Base-by-base conservation (phyloP, 2,113 vertebrate genomes). In the Dipodomys merriami region DNA sequence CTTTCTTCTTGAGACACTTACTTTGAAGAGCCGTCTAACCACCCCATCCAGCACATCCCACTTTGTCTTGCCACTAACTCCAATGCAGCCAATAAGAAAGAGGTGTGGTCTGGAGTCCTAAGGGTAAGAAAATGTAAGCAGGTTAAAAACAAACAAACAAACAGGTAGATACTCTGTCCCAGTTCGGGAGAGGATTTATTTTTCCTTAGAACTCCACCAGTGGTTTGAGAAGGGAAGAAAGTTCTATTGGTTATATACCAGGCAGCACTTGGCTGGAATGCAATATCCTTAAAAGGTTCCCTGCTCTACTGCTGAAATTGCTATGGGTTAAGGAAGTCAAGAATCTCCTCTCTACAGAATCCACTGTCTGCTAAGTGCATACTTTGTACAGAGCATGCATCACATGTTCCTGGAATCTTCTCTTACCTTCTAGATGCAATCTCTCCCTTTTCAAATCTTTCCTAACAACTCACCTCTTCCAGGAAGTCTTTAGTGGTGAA, bases 41-140 rank as follows among this genome's bases (percentile, higher is more conserved):
- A 99, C 99, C 49, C 99, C 99, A 67, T 99, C 99, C 95, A 99
- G 98, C 35, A 99, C 99, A 69, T 99, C 99, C 99, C 99, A 99
- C 86, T 99, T 99, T 84, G 99, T 99, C 98, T 99, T 99, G 33
- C 99, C 99, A 7, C 99, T 99, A 60, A 99, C 99, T 8, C 99
- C 99, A 19, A 99, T 99, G 97, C 99, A 99, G 69, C 99, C 99
- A 57, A 99, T 99, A 77, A 99, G 99, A 94, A 99, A 99, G 78
- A 98, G 96, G 11, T 98, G 98, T 39, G 97, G 97, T 64, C 98
- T 98, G 44, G 97, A 98, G 74, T 99, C 99, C 99, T 99, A 95
- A 30, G 72, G 53, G 73, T 30, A 95, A 97, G 92, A 92, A 96
- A 90, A 97, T 53, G 90, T 30, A 53, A 0, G 33, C 87, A 93